Percentiles rank a stretch among this genome's conserved stretches.
phyloP scores from a whole-genome alignment of 1,140 invertebrate genomes.

The Drosophila nasuta region DNA sequence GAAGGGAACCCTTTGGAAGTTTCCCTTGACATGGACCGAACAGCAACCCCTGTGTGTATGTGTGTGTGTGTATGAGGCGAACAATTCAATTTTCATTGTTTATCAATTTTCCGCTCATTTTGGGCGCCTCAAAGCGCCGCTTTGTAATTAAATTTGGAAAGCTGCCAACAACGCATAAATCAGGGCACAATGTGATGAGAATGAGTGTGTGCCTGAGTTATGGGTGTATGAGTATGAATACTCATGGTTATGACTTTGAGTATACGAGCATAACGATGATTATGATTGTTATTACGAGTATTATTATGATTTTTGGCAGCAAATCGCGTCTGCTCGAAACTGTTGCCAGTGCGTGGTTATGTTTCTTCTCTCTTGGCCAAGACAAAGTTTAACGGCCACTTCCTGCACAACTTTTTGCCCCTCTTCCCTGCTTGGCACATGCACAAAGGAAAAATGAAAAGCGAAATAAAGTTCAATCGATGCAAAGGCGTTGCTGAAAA shows the following conservation, averaged over 20 bases:
- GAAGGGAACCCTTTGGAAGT: constrained; percentile 55
- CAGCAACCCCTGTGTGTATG: constrained; percentile 51
- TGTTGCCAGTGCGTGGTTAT: constrained; percentile 48
- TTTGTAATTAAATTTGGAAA: constrained; percentile 82
- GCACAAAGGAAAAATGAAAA: background rate
- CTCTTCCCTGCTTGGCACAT: background rate
- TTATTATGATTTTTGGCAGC: constrained; percentile 43
- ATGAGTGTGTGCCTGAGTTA: constrained; percentile 4
- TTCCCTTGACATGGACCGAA: background rate
- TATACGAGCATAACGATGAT: constrained; percentile 13
- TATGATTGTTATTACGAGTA: constrained; percentile 16
- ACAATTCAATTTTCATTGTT: constrained; percentile 83
- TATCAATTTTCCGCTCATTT: constrained; percentile 83
- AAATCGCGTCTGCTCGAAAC: constrained; percentile 39
- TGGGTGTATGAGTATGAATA: constrained; percentile 5
- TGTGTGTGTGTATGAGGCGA: constrained; percentile 34
- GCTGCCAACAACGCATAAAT: constrained; percentile 76
- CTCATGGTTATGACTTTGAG: background rate
- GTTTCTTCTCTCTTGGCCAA: constrained; percentile 50
- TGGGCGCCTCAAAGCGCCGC: constrained; percentile 72
- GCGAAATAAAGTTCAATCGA: constrained; percentile 58
- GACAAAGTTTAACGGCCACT: constrained; percentile 53
- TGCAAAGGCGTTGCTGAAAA: constrained; percentile 47
- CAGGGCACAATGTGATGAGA: constrained; percentile 46
- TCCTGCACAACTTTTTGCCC: constrained; percentile 1